phyloP scores from a whole-genome alignment of 1,140 invertebrate genomes.

The Bathynomus jamesi region DNA sequence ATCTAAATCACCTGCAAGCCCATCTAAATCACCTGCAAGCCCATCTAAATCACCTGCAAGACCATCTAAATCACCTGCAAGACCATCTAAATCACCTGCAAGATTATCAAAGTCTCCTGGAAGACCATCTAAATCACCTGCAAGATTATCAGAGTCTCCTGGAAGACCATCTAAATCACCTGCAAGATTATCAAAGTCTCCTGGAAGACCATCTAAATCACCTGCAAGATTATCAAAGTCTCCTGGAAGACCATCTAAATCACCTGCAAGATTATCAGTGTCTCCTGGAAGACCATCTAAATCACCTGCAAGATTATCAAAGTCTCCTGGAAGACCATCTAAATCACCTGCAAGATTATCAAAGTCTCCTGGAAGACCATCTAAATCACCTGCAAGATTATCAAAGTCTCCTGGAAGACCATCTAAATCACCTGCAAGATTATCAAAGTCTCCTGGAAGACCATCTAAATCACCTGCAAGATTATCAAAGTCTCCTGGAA shows the following conservation, averaged over 20 bases:
- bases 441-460: neutral
- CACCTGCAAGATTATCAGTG: neutral
- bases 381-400: neutral
- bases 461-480: neutral
- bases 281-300: neutral
- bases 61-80: neutral
- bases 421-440: neutral
- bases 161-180: neutral
- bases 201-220: neutral
- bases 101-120: neutral
- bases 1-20: neutral
- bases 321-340: neutral
- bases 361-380: neutral
- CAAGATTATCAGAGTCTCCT: neutral
- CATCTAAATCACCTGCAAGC: neutral
- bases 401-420: neutral
- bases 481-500: neutral
- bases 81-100: neutral
- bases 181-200: neutral
- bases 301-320: neutral
- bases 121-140: neutral
- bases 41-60: neutral
- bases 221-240: neutral
- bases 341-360: neutral
- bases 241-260: neutral